phyloP scores from a whole-genome alignment of 1,140 invertebrate species.

The Heliconius melpomene region DNA sequence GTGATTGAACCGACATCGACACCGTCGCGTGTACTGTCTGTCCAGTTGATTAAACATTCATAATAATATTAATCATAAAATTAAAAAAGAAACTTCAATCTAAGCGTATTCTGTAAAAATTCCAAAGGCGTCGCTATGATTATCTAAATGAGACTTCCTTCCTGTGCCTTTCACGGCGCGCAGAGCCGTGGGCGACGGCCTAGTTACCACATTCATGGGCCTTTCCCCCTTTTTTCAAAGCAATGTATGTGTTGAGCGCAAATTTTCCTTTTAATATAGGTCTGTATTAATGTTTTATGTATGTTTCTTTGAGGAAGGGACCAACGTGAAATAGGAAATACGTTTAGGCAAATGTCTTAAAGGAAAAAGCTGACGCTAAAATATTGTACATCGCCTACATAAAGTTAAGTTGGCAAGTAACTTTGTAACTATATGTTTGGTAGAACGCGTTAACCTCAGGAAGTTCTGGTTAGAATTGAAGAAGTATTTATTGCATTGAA shows the following conservation, averaged over 20 bases:
- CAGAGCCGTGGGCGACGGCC: conserved; percentile 21
- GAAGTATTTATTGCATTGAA: too few relatives aligned
- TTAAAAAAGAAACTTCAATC: not conserved
- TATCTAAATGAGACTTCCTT: conserved; percentile 3
- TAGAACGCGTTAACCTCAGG: too few relatives aligned
- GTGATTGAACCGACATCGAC: too few relatives aligned
- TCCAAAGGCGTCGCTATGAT: conserved; percentile 6
- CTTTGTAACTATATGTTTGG: too few relatives aligned
- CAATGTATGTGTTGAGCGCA: not conserved
- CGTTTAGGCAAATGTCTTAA: too few relatives aligned
- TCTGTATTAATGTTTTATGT: not conserved
- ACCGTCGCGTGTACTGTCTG: too few relatives aligned
- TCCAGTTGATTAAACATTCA: not conserved
- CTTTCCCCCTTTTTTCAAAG: not conserved
- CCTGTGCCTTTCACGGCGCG: conserved; percentile 15
- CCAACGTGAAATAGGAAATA: not conserved
- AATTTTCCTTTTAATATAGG: conserved; percentile 4
- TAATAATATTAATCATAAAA: not conserved
- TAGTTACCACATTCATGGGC: conserved; percentile 17
- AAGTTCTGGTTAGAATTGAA: too few relatives aligned
- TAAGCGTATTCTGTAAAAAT: not conserved
- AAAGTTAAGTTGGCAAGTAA: too few relatives aligned
- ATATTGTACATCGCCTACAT: too few relatives aligned
- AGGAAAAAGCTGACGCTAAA: too few relatives aligned
- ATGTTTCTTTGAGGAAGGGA: not conserved